Evolutionary conservation across 2,113 vertebrate species (phyloP).

Genomic region (Crypturellus undulatus): DNA sequence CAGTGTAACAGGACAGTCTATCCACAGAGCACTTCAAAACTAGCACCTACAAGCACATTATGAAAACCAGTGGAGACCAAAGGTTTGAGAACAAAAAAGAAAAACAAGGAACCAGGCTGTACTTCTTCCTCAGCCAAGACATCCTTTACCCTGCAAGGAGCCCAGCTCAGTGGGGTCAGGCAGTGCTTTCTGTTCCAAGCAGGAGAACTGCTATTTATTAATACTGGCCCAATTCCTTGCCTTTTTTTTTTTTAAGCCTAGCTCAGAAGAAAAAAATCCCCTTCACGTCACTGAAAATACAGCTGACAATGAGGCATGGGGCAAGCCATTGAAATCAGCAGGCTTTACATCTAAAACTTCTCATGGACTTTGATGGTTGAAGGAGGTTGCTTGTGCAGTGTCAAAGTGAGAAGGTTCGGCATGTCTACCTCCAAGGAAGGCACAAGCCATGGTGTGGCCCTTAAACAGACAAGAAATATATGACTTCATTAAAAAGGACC

Average conservation of each 20-base stretch:
- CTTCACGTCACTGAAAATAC: background rate
- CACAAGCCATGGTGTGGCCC: background rate
- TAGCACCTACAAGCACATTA: background rate
- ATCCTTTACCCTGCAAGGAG: background rate
- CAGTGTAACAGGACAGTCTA: background rate
- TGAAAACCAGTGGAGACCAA: background rate
- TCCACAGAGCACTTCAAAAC: background rate
- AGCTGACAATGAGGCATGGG: background rate
- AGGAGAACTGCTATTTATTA: background rate
- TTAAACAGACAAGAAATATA: background rate
- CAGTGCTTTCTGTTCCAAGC: rapidly evolving
- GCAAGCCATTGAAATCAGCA: background rate
- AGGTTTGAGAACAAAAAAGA: background rate
- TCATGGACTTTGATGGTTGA: background rate
- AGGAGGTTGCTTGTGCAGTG: background rate
- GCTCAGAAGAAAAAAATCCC: background rate
- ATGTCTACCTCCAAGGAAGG: background rate
- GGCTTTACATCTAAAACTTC: background rate
- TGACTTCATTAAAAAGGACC: background rate
- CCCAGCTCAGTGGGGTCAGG: background rate
- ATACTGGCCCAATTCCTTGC: background rate
- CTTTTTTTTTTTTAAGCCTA: background rate
- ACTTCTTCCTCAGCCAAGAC: background rate
- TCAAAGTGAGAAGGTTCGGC: too few species aligned
- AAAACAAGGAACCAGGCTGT: background rate